These are phyloP conservation scores for Eulemur mongoz DNA, from an alignment of 2,797 vertebrate species.

Conservation along the genomic window DNA sequence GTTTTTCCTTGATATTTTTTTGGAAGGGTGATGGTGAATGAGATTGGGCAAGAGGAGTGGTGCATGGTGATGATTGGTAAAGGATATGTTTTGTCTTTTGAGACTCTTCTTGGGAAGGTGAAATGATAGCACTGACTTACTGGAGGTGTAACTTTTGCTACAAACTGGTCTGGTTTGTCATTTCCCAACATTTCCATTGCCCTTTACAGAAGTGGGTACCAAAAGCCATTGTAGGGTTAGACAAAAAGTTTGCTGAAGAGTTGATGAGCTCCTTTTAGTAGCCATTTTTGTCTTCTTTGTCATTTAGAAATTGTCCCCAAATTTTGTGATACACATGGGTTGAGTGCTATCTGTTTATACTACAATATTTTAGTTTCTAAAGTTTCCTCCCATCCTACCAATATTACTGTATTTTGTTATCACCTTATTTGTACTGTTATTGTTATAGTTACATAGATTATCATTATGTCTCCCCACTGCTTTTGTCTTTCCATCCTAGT, in stretches of 20 bases:
- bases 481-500: constrained; percentile 28
- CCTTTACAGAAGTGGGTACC: not conserved
- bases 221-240: not conserved
- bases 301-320: constrained; percentile 24
- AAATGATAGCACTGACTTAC: not conserved
- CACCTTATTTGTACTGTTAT: not conserved
- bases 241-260: not conserved
- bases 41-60: not conserved
- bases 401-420: not conserved
- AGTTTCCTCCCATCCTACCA: not conserved
- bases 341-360: not conserved
- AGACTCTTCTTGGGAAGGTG: not conserved
- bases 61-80: not conserved
- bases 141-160: not conserved
- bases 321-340: not conserved
- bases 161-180: not conserved
- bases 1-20: not conserved
- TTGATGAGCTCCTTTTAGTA: not conserved
- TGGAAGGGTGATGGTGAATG: not conserved
- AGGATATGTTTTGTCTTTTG: not conserved
- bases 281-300: not conserved
- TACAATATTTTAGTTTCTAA: not conserved
- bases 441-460: not conserved
- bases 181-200: not conserved
- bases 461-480: not conserved